Conservation (phyloP, 23 tunicate genomes). For the Clavelina lepadiformis region DNA sequence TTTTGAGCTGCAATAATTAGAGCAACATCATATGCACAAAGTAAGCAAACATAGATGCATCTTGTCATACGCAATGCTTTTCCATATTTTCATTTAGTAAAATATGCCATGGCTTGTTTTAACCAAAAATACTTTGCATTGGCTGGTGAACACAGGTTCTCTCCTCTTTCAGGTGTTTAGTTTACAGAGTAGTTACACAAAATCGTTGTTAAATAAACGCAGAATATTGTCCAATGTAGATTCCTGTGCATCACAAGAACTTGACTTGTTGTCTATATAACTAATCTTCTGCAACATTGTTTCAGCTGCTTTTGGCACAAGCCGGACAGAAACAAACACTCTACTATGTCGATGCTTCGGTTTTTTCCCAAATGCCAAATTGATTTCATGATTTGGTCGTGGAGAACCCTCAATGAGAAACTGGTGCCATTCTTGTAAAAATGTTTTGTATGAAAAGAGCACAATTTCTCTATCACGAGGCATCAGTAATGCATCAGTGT, state of each 20-base stretch:
- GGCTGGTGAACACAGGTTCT: too few relatives aligned
- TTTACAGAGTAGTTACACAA: too few relatives aligned
- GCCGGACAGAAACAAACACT: slow-evolving; percentile 32
- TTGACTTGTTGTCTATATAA: slow-evolving; percentile 3
- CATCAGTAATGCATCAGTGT: slow-evolving; percentile 30
- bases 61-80: too few relatives aligned
- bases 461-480: slow-evolving; percentile 5
- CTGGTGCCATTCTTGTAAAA: slow-evolving; percentile 46
- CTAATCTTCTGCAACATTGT: slow-evolving; percentile 38
- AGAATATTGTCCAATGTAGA: slow-evolving; percentile 36
- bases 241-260: slow-evolving; percentile 12
- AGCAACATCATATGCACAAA: too few relatives aligned
- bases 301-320: slow-evolving; percentile 60
- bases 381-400: slow-evolving; percentile 44
- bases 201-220: slow-evolving; percentile 25
- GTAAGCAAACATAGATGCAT: too few relatives aligned
- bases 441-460: slow-evolving; percentile 48
- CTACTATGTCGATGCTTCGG: slow-evolving; percentile 59
- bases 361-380: slow-evolving; percentile 48
- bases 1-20: too few relatives aligned
- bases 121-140: too few relatives aligned
- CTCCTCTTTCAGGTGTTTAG: too few relatives aligned
- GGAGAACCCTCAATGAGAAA: slow-evolving; percentile 52
- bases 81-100: too few relatives aligned
- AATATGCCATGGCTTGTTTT: too few relatives aligned